Evolutionary conservation across 2,113 vertebrate species (phyloP).

Genomic region (Hippocampus zosterae): DNA sequence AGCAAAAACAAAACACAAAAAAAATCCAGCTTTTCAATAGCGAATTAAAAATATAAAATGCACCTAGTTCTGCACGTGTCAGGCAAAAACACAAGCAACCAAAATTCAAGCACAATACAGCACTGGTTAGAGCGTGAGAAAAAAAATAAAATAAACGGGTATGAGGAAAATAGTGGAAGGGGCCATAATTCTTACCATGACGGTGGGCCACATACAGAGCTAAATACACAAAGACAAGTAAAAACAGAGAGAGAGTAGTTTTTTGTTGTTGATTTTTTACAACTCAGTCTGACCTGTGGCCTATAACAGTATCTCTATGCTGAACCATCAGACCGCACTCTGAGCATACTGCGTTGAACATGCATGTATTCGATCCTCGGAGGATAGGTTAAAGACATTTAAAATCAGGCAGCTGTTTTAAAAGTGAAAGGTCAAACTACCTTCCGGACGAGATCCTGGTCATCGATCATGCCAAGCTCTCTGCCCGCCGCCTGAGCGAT

Average conservation of each 20-base stretch:
- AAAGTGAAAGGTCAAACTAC: slow-evolving; percentile 58
- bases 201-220: slow-evolving; percentile 81
- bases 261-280: neutral
- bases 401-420: neutral
- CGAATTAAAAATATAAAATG: slow-evolving; percentile 31
- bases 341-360: slow-evolving; percentile 3
- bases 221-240: slow-evolving; percentile 57
- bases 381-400: slow-evolving; percentile 3
- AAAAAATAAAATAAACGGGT: slow-evolving; percentile 7
- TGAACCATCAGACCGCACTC: slow-evolving; percentile 10
- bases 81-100: slow-evolving; percentile 27
- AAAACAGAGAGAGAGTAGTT: slow-evolving; percentile 12
- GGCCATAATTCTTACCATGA: slow-evolving; percentile 73
- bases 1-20: neutral
- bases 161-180: slow-evolving; percentile 26
- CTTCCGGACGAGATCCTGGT: slow-evolving; percentile 93
- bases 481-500: slow-evolving; percentile 95
- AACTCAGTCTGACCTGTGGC: slow-evolving; percentile 21
- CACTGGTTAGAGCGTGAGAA: slow-evolving; percentile 19
- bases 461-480: slow-evolving; percentile 92
- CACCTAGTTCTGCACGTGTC: slow-evolving; percentile 8
- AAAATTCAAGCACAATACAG: slow-evolving; percentile 39
- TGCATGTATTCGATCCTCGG: neutral
- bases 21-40: slow-evolving; percentile 18
- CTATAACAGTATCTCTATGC: slow-evolving; percentile 2